A percentile compares a stretch with the other conserved stretches of the same genome.
Conservation (phyloP, 2,113 vertebrate species). For the Ptyas mucosa region DNA sequence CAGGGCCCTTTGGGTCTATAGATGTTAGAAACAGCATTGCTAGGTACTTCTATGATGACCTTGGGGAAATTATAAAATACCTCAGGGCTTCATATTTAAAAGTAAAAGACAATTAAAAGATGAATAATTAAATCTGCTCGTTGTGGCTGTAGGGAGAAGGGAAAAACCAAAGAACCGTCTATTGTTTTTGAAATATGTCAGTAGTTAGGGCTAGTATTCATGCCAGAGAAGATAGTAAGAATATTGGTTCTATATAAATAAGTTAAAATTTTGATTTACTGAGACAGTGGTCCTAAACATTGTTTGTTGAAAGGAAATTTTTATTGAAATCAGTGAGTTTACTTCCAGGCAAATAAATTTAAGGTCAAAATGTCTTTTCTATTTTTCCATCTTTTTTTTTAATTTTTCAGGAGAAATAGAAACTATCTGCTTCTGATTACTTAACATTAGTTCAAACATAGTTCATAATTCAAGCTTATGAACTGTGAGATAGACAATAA, state of each 20-base stretch:
- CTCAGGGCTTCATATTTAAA: conserved; percentile 31
- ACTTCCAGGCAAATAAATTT: conserved; percentile 9
- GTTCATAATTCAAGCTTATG: neutral
- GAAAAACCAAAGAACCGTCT: conserved; percentile 5
- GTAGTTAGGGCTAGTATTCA: conserved; percentile 16
- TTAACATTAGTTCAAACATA: neutral
- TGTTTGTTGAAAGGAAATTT: neutral
- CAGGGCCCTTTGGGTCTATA: conserved; percentile 7
- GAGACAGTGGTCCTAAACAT: neutral
- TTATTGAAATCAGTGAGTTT: conserved; percentile 15
- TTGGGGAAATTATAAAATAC: neutral
- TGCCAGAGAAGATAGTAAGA: neutral
- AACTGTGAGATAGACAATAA: neutral
- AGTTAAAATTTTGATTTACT: conserved; percentile 4
- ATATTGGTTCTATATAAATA: conserved; percentile 16
- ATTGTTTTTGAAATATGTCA: conserved; percentile 5
- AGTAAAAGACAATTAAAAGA: conserved; percentile 46
- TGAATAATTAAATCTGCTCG: conserved; percentile 32
- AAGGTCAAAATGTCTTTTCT: neutral
- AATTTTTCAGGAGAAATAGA: neutral
- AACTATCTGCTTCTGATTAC: neutral
- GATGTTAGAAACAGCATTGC: conserved; percentile 49
- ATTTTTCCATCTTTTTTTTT: conserved; percentile 17
- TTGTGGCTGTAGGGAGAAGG: conserved; percentile 33
- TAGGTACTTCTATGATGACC: conserved; percentile 35